Conservation (phyloP, 2,113 vertebrate species). For the Tachuris rubrigastra region DNA sequence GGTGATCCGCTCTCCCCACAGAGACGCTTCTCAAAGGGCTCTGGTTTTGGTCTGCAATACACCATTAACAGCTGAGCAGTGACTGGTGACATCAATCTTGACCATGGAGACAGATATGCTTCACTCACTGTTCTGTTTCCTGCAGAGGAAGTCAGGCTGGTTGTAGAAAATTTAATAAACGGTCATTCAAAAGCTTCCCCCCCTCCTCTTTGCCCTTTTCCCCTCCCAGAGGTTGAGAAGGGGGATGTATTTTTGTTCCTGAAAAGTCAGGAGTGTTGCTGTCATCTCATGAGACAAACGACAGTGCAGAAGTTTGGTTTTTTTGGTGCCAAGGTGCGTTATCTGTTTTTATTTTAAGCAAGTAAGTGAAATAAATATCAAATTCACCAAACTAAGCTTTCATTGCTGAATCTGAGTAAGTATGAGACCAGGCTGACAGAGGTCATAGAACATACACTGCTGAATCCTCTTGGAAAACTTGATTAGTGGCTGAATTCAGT, state of each 20-base stretch:
- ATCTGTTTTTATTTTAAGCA: not conserved
- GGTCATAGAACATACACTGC: not conserved
- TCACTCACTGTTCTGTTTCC: not conserved
- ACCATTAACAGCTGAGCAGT: not conserved
- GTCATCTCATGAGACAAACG: not conserved
- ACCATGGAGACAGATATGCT: not conserved
- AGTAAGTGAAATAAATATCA: slow-evolving; percentile 27
- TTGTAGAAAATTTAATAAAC: not conserved
- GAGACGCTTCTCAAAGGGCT: not conserved
- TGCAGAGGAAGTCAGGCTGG: not conserved
- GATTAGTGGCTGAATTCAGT: not conserved
- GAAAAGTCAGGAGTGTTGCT: not conserved
- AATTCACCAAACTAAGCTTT: not conserved
- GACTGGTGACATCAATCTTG: not conserved
- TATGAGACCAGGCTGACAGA: not conserved
- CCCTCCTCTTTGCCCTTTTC: not conserved
- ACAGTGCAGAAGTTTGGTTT: not conserved
- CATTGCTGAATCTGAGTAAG: not conserved
- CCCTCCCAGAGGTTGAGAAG: not conserved
- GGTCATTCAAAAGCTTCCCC: not conserved
- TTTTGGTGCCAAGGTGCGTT: not conserved
- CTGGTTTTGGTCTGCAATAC: not conserved
- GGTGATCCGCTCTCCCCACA: not conserved
- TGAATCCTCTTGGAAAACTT: not conserved
- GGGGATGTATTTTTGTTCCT: not conserved